Evolutionary conservation across 2,888 invertebrate species (phyloP), one percentile per base, ranked within the genome.

Genomic region (Eupithecia exiguata): DNA sequence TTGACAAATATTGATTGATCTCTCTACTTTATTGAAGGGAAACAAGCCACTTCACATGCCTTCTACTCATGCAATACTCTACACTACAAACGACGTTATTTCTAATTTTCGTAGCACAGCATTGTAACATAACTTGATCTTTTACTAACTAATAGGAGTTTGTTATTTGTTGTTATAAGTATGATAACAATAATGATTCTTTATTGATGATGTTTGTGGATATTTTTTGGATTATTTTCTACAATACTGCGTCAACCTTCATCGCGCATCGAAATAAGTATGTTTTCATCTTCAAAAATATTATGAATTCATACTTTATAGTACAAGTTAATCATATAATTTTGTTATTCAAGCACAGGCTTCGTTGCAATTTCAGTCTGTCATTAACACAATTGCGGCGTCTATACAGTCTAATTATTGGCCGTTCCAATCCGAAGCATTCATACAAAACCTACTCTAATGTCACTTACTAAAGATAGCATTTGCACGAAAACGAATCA

Each of bases 91-190:
- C 77, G 80, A 82, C 78, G 80, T 78, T 81, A 40, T 65, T 74
- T 71, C 30, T 70, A 69, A 72, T 72, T 71, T 71, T 77, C 85
- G 91, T 91, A 92, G 92, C 92, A 92, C 92, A 92, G 91, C 92
- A 92, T 92, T 91, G 91, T 84, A 76, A 79, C 82, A 68, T 70
- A 49, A 49, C 53, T 40, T 70, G n/a, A 21, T 75, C 1, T 46
- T 74, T 40, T 72, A 72, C 67, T 71, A 71, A 68, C 12, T 63
- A 40, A 67, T 53, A 72, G 36, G 12, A 49, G 38, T n/a, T 49
- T 68, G 53, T 58, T 70, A 70, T 38, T 66, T 40, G 21, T 53
- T 46, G 25, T 21, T 6, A n/a, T 35, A 35, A 30, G 38, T 43
- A 63, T 30, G 30, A 30, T 30, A 30, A 30, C 30, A 30, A 30